Percentiles rank a stretch among this genome's conserved stretches.
phyloP scores from a whole-genome alignment of 2,797 vertebrate genomes.

The Odontamblyopus rebecca region DNA sequence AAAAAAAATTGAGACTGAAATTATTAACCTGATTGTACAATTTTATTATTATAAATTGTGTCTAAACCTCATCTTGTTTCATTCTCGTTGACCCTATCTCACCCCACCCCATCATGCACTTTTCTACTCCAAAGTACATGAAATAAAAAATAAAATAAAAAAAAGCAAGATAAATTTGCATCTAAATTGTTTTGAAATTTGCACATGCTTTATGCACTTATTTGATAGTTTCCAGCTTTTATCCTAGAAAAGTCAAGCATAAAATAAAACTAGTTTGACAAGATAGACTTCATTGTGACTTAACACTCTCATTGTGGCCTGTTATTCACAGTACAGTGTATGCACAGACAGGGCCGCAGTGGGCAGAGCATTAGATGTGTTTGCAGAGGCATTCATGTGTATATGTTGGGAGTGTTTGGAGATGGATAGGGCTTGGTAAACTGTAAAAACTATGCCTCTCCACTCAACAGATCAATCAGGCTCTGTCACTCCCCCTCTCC shows the following conservation, averaged over 20 bases:
- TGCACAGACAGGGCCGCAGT: neutral
- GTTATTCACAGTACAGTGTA: neutral
- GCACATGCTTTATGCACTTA: neutral
- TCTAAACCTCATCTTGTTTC: too few species aligned
- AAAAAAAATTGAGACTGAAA: too few species aligned
- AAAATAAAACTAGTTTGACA: slow-evolving; percentile 7
- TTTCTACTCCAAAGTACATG: too few species aligned
- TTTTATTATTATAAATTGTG: too few species aligned
- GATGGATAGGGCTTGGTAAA: slow-evolving; percentile 40
- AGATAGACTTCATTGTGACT: slow-evolving; percentile 21
- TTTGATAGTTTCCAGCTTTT: neutral
- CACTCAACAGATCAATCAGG: slow-evolving; percentile 52
- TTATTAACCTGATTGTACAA: too few species aligned
- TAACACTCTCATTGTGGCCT: slow-evolving; percentile 2
- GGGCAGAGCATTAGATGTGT: slow-evolving; percentile 16
- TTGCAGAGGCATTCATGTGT: slow-evolving; percentile 19
- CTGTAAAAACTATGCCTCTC: slow-evolving; percentile 48
- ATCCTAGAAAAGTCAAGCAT: neutral
- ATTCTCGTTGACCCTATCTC: too few species aligned
- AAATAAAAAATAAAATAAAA: neutral
- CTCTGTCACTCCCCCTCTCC: slow-evolving; percentile 36
- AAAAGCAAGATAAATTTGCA: neutral
- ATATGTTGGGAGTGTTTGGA: slow-evolving; percentile 44
- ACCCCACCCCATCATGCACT: too few species aligned
- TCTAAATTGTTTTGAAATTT: neutral